Base-by-base conservation (phyloP, 2,888 invertebrate genomes). In the Drosophila gaucha region DNA sequence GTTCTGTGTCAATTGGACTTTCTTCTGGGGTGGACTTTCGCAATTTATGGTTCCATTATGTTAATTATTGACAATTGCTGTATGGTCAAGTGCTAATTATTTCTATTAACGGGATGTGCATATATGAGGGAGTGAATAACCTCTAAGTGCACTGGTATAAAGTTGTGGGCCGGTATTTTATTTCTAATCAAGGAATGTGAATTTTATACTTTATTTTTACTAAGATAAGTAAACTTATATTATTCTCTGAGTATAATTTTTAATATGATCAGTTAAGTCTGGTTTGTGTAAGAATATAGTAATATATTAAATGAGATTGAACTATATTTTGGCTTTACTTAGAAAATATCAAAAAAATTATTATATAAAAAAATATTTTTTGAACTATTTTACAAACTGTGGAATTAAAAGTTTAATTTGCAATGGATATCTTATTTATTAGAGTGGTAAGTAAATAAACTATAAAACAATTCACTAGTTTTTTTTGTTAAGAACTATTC, bases 61-160 rank as follows among this genome's bases (percentile, higher is more conserved):
- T 89, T 89, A 89, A 89, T 89, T 83, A 80, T 89, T 73, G 75
- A 73, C 88, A 89, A 89, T 89, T 89, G 86, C 49, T 67, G 56
- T 22, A 36, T 56, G 67, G 41, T 67, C 63, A 80, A 64, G 55
- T 65, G 56, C 62, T 60, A 76, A 76, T 80, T 72, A 65, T 77
- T 68, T 72, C 77, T 76, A 76, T 72, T 63, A 54, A 41, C 44
- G 14, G 35, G 9, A 26, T 41, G 43, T 22, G 43, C 36, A 55
- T 14, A 49, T 50, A 41, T 18, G 14, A 8, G 41, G 8, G 28
- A 35, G 63, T 62, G 46, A 54, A 51, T 71, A 66, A 71, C 77
- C 73, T 44, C 56, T 16, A 12, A 28, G 51, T 56, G 62, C 62
- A 63, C 36, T 67, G 6, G 28, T 2, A 20, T 3, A 22, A 71